Percentiles rank a stretch among this genome's conserved stretches.
Evolutionary conservation across 2,888 invertebrate genomes (phyloP).

Genomic region (Acrocyrtus sp.): DNA sequence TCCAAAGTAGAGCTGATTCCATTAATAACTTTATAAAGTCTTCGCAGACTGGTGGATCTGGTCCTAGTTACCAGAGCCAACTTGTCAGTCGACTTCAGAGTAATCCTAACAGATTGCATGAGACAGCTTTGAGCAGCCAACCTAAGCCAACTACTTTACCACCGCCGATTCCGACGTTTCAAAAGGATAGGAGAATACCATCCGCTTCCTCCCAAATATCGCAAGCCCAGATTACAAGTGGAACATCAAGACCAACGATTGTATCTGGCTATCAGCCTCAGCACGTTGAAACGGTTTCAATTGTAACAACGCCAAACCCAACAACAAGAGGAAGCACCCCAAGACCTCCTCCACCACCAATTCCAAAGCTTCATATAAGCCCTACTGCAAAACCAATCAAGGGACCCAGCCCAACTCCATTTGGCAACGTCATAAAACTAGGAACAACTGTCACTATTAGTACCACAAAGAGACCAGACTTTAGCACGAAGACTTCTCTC

Average conservation of each 20-base stretch:
- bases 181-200: conserved; percentile 35
- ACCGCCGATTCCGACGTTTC: conserved; percentile 4
- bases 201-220: conserved; percentile 35
- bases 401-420: conserved; percentile 45
- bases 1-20: conserved; percentile 36
- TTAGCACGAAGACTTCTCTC: conserved; percentile 36
- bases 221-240: conserved; percentile 34
- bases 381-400: conserved; percentile 46
- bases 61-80: conserved; percentile 42
- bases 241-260: conserved; percentile 31
- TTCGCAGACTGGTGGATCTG: conserved; percentile 17
- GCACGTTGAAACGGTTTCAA: conserved; percentile 47
- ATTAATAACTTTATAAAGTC: conserved; percentile 39
- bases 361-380: conserved; percentile 33
- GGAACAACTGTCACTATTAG: conserved; percentile 45
- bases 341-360: conserved; percentile 49
- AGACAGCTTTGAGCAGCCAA: conserved; percentile 9
- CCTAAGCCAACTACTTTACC: conserved; percentile 6
- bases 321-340: conserved; percentile 29
- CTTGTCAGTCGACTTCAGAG: conserved; percentile 41
- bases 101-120: conserved; percentile 34
- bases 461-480: conserved; percentile 33
- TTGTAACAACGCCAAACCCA: conserved; percentile 46
- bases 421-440: conserved; percentile 43
- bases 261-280: conserved; percentile 35